phyloP scores from a whole-genome alignment of 2,888 invertebrate species.

The Pseudeuparius sepicola region DNA sequence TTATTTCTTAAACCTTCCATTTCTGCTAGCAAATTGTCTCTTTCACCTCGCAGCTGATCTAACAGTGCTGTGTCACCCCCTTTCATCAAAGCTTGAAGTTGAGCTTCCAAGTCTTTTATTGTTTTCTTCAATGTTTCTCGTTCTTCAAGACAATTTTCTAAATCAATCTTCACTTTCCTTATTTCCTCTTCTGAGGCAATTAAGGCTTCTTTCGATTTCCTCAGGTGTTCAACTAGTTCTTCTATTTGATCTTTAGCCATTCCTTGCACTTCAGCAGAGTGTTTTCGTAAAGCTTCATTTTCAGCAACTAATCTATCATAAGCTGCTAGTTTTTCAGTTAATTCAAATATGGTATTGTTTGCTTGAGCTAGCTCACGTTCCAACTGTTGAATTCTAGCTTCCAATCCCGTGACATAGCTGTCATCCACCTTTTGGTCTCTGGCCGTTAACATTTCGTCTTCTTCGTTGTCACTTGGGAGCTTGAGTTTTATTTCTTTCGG shows the following conservation, averaged over 20 bases:
- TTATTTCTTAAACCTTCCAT: constrained; percentile 5
- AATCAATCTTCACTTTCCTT: constrained; percentile 14
- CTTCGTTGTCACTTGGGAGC: background rate
- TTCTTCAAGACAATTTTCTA: constrained; percentile 15
- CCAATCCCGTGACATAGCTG: constrained; percentile 4
- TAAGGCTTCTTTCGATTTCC: constrained; percentile 25
- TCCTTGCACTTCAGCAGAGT: constrained; percentile 33
- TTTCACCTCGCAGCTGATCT: constrained; percentile 5
- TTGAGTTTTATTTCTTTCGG: background rate
- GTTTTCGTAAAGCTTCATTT: constrained; percentile 32
- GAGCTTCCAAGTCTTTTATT: constrained; percentile 12
- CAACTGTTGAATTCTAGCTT: constrained; percentile 15
- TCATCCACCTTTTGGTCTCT: constrained; percentile 12
- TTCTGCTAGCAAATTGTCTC: constrained; percentile 6
- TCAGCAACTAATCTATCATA: constrained; percentile 25
- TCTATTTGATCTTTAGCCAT: constrained; percentile 34
- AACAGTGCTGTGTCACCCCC: background rate
- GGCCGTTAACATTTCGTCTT: constrained; percentile 6
- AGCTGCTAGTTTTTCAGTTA: constrained; percentile 17
- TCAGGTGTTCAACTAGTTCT: constrained; percentile 30
- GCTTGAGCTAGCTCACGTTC: constrained; percentile 23
- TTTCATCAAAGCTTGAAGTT: constrained; percentile 9
- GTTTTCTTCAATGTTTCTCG: constrained; percentile 9
- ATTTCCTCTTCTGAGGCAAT: constrained; percentile 25
- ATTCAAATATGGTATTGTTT: constrained; percentile 21